Percentiles rank a stretch among this genome's conserved stretches.
These are phyloP conservation scores for Tamias sibiricus DNA, from an alignment of 2,113 vertebrate species.

Conservation along the genomic window DNA sequence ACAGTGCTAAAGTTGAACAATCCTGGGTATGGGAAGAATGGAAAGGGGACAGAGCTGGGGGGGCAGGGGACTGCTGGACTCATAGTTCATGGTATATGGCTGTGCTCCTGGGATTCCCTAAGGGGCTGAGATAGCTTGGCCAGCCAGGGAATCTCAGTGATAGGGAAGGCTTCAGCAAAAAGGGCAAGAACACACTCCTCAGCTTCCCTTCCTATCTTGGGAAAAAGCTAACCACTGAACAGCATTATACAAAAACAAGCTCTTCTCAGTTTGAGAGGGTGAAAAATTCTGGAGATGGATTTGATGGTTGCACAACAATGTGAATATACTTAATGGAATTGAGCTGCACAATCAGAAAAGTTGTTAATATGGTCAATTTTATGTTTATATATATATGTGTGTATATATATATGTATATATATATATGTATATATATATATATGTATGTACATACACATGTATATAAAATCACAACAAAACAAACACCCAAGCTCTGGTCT, in stretches of 20 bases:
- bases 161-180: neutral
- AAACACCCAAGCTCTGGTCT: neutral
- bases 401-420: too few species aligned
- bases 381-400: neutral
- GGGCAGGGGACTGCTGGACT: accelerated
- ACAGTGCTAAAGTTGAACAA: neutral
- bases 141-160: neutral
- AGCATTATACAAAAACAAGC: neutral
- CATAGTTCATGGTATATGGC: neutral
- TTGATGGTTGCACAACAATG: neutral
- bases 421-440: neutral
- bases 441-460: too few species aligned
- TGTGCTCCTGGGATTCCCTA: neutral
- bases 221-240: neutral
- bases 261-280: neutral
- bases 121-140: neutral
- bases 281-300: neutral
- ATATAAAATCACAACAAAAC: neutral
- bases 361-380: neutral
- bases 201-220: neutral
- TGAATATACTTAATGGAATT: neutral
- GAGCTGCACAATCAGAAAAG: neutral
- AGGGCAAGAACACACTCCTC: neutral
- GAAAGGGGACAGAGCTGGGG: neutral
- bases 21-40: neutral